Base-by-base conservation (phyloP, 2,888 invertebrate species). In the Isotomurus palustris region DNA sequence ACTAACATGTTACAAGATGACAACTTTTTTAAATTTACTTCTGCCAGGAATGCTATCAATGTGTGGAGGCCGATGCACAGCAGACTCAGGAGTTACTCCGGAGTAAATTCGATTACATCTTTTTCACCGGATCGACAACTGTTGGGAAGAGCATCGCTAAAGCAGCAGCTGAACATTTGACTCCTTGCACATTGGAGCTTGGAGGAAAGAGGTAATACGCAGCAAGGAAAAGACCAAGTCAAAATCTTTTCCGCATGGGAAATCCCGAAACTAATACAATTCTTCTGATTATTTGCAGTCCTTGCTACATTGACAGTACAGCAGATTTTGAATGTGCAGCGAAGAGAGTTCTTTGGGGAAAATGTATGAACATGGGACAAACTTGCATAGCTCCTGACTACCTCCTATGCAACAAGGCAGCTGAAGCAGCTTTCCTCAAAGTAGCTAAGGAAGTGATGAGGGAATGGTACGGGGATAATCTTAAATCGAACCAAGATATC, bases 341-440 rank as follows among this genome's bases (percentile, higher is more conserved):
- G 0, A 88, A 84, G 72, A 82, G 99, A 28, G 80, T 97, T 24
- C 76, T 94, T 4, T 99, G 96, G 97, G 99, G 47, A 12, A 4
- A 4, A 5, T 8, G n/a, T 27, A n/a, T 29, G 56, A 99, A 99
- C 76, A 81, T 81, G 10, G 96, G 97, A 19, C 60, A 97, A 78
- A 95, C 95, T 0, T 97, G 97, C 77, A 87, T 99, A 65, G 91
- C 95, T 0, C 95, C 95, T 0, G 96, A 97, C 78, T 97, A 94
- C 74, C 73, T 97, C 21, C 78, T 97, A 2, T 91, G 91, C 76
- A 83, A 86, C 10, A 49, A 35, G 21, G 83, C 85, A 73, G 80
- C 88, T 0, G 85, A 92, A 76, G 82, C 82, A n/a, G 80, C 81
- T 66, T 83, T 91, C 69, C 73, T 91, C 5, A 78, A 79, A 25